Evolutionary conservation across 2,113 vertebrate genomes (phyloP), one percentile per base, ranked within the genome.

Genomic region (Gymnarchus niloticus): DNA sequence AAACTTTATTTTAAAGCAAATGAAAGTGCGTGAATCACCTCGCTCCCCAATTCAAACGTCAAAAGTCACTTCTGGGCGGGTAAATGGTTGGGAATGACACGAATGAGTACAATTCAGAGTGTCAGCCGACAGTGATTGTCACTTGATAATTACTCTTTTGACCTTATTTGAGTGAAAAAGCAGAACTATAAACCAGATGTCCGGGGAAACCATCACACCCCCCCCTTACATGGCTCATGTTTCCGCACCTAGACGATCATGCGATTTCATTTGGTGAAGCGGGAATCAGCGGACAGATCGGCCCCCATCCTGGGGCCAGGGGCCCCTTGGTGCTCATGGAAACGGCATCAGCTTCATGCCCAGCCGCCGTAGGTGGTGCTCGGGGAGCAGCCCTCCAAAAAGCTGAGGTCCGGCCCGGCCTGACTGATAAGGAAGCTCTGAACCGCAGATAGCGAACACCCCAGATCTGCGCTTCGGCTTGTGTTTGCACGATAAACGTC

Each of bases 131-230:
- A 17, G 9, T 51, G 80, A 25, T 82, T 25, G 9, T 81, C 80
- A 81, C 46, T 52, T 48, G 33, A 28, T 28, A 41, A 76, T 76
- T 76, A 76, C 73, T 77, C 41, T 44, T 77, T 28, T 0, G 80
- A 51, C 52, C 51, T 54, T 52, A 25, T 82, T 82, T 12, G 7
- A 49, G 44, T 51, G 33, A 78, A 81, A 65, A 82, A 52, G 19
- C 80, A 17, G 33, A 56, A 51, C 28, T 82, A 51, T 56, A 82
- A 78, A 54, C n/a, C 80, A 82, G 25, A 82, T 81, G 77, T 54
- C 19, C n/a, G n/a, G n/a, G n/a, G n/a, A n/a, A n/a, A n/a, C n/a
- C n/a, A n/a, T n/a, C n/a, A n/a, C n/a, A n/a, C n/a, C n/a, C n/a
- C n/a, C n/a, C n/a, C n/a, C n/a, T n/a, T n/a, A n/a, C n/a, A n/a